Evolutionary conservation across 37 sponge, comb jelly and placozoan species (phyloP).

Genomic region (Beroe ovata): DNA sequence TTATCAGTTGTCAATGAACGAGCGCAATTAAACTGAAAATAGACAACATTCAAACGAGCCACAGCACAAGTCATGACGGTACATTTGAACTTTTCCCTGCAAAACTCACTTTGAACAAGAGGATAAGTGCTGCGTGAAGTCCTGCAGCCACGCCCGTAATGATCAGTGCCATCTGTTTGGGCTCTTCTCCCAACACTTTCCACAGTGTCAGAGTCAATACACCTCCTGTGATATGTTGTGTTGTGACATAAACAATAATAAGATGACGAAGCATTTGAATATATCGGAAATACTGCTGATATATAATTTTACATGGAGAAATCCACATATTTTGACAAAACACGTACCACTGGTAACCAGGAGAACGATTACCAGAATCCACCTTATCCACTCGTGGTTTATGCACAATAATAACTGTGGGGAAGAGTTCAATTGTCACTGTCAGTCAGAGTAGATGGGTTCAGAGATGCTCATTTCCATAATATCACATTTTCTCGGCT

Average conservation of each 20-base stretch:
- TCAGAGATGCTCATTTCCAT: no score
- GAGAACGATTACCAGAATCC: constrained; percentile 10
- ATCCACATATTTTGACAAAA: neutral
- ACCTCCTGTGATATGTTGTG: constrained; percentile 8
- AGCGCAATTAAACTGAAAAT: no score
- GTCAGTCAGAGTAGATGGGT: neutral
- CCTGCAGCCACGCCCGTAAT: constrained; percentile 3
- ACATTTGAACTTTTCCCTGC: no score
- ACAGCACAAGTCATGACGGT: no score
- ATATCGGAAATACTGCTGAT: no score
- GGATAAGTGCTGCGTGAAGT: constrained; percentile 44
- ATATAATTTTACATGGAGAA: no score
- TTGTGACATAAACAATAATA: no score
- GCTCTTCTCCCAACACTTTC: constrained; percentile 43
- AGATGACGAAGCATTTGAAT: no score
- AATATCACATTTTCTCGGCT: no score
- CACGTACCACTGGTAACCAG: constrained; percentile 33
- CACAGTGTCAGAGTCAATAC: constrained; percentile 50
- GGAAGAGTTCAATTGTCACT: neutral
- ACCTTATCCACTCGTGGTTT: constrained; percentile 55
- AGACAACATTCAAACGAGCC: no score
- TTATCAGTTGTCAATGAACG: no score
- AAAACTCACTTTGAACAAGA: constrained; percentile 49
- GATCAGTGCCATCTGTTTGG: constrained; percentile 25
- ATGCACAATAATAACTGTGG: constrained; percentile 41